Evolutionary conservation across 53 echinoderm and acorn worm genomes (phyloP).

Genomic region (Holothuria scabra): DNA sequence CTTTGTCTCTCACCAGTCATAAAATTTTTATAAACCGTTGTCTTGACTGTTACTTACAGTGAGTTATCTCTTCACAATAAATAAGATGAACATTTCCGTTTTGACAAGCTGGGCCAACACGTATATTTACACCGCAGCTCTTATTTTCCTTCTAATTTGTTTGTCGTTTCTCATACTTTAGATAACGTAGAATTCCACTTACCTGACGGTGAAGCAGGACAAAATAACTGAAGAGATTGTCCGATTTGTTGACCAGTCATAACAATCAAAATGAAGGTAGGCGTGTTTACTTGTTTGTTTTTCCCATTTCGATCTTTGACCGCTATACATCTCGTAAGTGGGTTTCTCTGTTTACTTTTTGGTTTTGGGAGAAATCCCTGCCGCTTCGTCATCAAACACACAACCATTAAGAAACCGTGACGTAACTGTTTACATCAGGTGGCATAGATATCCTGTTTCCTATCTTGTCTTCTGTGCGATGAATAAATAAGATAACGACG

Average conservation of each 20-base stretch:
- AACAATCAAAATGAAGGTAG: neutral
- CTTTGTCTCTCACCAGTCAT: too few species aligned
- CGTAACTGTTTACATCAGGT: too few species aligned
- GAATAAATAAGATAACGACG: too few species aligned
- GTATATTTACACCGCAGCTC: slow-evolving; percentile 26
- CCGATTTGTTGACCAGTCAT: neutral
- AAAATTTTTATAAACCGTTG: too few species aligned
- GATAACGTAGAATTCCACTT: slow-evolving; percentile 6
- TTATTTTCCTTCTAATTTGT: neutral
- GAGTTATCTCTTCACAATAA: too few species aligned
- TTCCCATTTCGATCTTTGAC: slow-evolving; percentile 15
- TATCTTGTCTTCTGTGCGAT: too few species aligned
- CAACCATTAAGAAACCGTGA: too few species aligned
- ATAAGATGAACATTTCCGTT: neutral
- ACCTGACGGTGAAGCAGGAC: neutral
- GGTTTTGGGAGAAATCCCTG: slow-evolving; percentile 19
- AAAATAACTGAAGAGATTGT: neutral
- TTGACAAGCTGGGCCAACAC: slow-evolving; percentile 1
- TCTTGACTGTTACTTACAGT: too few species aligned
- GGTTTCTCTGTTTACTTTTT: neutral
- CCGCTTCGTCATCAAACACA: too few species aligned
- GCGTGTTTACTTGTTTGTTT: slow-evolving; percentile 25
- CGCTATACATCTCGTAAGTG: neutral
- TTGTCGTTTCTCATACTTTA: neutral
- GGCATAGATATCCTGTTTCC: too few species aligned